Evolutionary conservation across 2,113 vertebrate species (phyloP), one percentile per base, ranked within the genome.

Genomic region (Oncorhynchus masou): DNA sequence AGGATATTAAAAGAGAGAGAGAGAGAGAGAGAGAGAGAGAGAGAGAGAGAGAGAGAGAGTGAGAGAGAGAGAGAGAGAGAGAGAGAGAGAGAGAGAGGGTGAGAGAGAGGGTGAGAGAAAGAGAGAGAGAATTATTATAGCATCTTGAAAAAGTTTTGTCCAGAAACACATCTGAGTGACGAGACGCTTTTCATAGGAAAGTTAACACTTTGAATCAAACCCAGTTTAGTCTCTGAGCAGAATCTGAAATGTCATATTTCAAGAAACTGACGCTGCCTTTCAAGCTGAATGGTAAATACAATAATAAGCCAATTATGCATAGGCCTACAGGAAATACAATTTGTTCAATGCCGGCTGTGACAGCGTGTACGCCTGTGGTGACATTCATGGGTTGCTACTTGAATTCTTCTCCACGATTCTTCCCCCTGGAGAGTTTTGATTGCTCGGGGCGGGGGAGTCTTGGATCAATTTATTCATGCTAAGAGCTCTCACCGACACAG

Each of bases 1-100:
- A 71, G 31, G 62, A 85, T 75, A 68, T 82, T 75, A 82, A 77
- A 79, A 68, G 20, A 24, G 60, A 24, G 60, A 64, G 60, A 24
- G 60, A 64, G 60, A 64, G 60, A 64, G 60, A 62, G 60, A 62
- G 60, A 68, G 27, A 4, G 29, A 4, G 29, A 4, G 27, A 20
- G 29, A 16, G 4, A 39, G 5, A 22, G n/a, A 22, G 1, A 62
- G 59, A 22, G 59, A 62, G 59, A 62, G 59, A 62, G 59, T 22
- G 59, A 62, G 59, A 67, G 25, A 25, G 1, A 31, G 12, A 29
- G 25, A 15, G 1, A 34, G 25, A 67, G 25, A 24, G 5, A 31
- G 12, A 29, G 27, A 15, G 2, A 34, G 25, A 34, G 29, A 31
- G 19, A 20, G 66, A 68, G 15, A 16, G 15, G 34, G 12, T 39